These are phyloP conservation scores for Glyptemys insculpta DNA, from an alignment of 2,797 vertebrate genomes.

Conservation along the genomic window DNA sequence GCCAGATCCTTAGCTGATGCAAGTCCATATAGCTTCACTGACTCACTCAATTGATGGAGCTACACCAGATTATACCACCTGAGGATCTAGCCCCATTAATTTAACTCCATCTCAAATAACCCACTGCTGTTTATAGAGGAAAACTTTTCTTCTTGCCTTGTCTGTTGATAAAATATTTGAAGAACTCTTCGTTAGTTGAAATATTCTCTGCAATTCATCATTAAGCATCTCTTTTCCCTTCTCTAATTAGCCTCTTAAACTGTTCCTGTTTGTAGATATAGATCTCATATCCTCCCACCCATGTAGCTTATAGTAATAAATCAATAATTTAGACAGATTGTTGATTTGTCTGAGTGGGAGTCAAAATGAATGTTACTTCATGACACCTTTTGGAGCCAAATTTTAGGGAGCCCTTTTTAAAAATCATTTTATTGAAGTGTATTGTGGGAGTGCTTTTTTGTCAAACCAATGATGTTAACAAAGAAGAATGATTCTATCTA, in stretches of 20 bases:
- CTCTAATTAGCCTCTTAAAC: not conserved
- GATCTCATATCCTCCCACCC: not conserved
- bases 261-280: slow-evolving; percentile 19
- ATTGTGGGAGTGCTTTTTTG: not conserved
- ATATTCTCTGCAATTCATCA: slow-evolving; percentile 11
- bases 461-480: not conserved
- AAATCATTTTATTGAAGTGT: not conserved
- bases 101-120: not conserved
- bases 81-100: not conserved
- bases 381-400: not conserved
- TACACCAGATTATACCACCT: not conserved
- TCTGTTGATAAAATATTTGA: not conserved
- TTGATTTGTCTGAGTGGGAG: slow-evolving; percentile 34
- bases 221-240: slow-evolving; percentile 14
- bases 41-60: no score
- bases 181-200: not conserved
- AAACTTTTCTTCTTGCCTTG: slow-evolving; percentile 34
- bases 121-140: not conserved
- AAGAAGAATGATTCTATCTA: not conserved
- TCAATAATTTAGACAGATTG: slow-evolving; percentile 1
- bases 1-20: not conserved
- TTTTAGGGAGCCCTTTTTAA: not conserved
- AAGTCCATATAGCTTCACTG: not conserved
- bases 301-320: slow-evolving; percentile 21
- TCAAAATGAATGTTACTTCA: not conserved